A percentile compares a stretch with the other conserved stretches of the same genome.
These are phyloP conservation scores for Trichopoda pennipes DNA, from an alignment of 2,888 invertebrate species.

Conservation along the genomic window DNA sequence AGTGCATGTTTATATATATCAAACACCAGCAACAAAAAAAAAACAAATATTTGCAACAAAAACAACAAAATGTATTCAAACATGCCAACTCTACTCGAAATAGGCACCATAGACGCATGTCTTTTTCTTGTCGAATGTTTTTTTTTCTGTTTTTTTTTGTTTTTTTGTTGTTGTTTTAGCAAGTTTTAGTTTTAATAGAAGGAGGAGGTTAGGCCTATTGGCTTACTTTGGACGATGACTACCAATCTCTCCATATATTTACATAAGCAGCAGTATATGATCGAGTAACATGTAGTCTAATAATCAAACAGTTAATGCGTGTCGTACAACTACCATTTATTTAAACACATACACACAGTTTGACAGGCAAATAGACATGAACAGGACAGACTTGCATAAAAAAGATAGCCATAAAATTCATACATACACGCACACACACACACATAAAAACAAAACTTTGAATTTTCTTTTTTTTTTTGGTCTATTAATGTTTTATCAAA, in stretches of 20 bases:
- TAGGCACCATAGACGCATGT: constrained; percentile 57
- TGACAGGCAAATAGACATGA: constrained; percentile 10
- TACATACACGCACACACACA: not conserved
- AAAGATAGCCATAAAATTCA: constrained; percentile 17
- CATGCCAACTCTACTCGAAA: constrained; percentile 60
- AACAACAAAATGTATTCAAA: constrained; percentile 56
- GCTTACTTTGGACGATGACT: constrained; percentile 33
- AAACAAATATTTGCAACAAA: constrained; percentile 38
- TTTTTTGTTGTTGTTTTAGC: constrained; percentile 6
- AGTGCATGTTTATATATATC: constrained; percentile 60
- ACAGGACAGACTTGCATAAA: not conserved
- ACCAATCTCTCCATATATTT: constrained; percentile 17
- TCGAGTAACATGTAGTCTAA: constrained; percentile 61
- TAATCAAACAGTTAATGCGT: constrained; percentile 68
- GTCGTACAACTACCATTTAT: constrained; percentile 67
- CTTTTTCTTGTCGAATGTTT: constrained; percentile 10
- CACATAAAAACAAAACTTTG: not conserved
- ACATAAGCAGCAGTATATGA: constrained; percentile 45
- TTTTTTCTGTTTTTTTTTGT: too few relatives aligned
- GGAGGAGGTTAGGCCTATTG: constrained; percentile 59
- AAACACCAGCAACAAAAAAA: constrained; percentile 44
- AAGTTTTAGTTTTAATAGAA: constrained; percentile 19
- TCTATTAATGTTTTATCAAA: constrained; percentile 64
- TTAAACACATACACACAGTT: constrained; percentile 39
- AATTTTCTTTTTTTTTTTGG: constrained; percentile 44